Conservation (phyloP, 2,797 vertebrate species). For the Benthosema pterotum region DNA sequence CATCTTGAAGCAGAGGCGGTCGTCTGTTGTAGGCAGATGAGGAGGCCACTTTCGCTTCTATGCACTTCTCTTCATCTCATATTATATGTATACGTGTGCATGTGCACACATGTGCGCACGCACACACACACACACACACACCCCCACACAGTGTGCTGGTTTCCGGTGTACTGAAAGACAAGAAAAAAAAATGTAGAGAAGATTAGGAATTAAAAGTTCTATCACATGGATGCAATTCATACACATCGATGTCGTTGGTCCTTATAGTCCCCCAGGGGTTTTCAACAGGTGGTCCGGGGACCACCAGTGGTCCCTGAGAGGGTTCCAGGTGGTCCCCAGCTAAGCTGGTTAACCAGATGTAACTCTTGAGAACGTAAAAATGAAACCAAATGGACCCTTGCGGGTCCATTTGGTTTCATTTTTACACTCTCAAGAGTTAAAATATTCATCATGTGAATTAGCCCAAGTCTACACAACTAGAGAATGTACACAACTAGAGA, state of each 20-base stretch:
- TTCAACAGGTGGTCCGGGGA: too few species aligned
- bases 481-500: too few species aligned
- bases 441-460: too few species aligned
- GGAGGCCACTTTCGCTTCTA: slow-evolving; percentile 65
- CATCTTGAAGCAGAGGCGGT: slow-evolving; percentile 69
- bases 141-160: slow-evolving; percentile 3
- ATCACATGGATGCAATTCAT: slow-evolving; percentile 23
- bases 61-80: slow-evolving; percentile 72
- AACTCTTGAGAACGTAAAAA: too few species aligned
- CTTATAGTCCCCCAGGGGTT: too few species aligned
- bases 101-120: neutral
- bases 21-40: slow-evolving; percentile 66
- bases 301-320: too few species aligned
- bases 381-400: too few species aligned
- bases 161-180: slow-evolving; percentile 38
- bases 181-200: slow-evolving; percentile 2
- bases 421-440: too few species aligned
- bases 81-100: slow-evolving; percentile 30
- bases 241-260: slow-evolving; percentile 6
- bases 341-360: too few species aligned
- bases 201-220: neutral
- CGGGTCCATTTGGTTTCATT: too few species aligned
- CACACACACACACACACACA: slow-evolving; percentile 18
- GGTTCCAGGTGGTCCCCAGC: too few species aligned
- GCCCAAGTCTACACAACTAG: too few species aligned